Percentiles rank a stretch among this genome's conserved stretches.
phyloP scores from a whole-genome alignment of 2,113 vertebrate species.

The Pantherophis guttatus region DNA sequence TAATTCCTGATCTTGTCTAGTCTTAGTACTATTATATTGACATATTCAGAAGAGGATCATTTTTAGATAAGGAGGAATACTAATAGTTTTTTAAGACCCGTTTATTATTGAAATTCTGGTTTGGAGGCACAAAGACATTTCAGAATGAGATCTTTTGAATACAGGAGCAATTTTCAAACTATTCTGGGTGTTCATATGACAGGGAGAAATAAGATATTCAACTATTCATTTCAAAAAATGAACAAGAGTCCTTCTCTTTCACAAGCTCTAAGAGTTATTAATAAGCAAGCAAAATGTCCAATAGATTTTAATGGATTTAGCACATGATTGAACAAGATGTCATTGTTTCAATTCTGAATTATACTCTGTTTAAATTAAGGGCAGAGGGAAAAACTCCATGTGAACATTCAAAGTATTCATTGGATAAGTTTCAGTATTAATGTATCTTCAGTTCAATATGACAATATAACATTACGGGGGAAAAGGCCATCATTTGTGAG shows the following conservation, averaged over 20 bases:
- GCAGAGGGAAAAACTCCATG: conserved; percentile 27
- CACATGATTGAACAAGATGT: conserved; percentile 43
- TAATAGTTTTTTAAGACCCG: background rate
- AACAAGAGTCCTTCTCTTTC: conserved; percentile 19
- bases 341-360: conserved; percentile 41
- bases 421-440: conserved; percentile 36
- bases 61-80: background rate
- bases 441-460: conserved; percentile 35
- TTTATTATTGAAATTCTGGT: background rate
- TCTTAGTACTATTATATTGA: background rate
- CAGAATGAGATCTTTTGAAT: background rate
- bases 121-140: background rate
- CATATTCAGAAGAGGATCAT: background rate
- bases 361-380: conserved; percentile 42
- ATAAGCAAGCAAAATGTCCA: conserved; percentile 39
- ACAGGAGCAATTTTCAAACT: background rate
- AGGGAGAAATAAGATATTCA: conserved; percentile 16
- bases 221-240: conserved; percentile 9
- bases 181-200: background rate
- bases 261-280: conserved; percentile 35
- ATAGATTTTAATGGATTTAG: conserved; percentile 23
- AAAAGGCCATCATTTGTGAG: conserved; percentile 26
- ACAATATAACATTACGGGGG: conserved; percentile 34
- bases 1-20: background rate
- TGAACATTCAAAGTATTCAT: conserved; percentile 43